Conservation (phyloP, 2,113 vertebrate genomes). For the Anser brachyrhynchus region DNA sequence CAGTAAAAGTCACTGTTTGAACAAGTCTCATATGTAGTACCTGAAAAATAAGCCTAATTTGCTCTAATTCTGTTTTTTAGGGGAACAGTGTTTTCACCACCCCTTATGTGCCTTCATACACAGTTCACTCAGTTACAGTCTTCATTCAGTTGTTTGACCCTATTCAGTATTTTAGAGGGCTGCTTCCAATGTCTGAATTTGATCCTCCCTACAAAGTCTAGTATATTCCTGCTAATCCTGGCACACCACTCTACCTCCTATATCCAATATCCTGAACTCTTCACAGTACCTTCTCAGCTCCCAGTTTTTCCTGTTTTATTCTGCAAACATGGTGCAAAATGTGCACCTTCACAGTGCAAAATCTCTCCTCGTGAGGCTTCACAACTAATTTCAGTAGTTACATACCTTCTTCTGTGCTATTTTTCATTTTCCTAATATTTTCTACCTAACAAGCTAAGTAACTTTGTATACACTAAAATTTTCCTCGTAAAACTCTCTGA, state of each 20-base stretch:
- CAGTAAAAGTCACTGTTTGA: neutral
- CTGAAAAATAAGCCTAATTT: neutral
- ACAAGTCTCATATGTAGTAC: neutral
- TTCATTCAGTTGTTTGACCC: neutral
- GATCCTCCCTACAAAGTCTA: neutral
- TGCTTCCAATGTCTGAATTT: neutral
- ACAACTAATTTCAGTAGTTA: neutral
- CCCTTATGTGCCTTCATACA: neutral
- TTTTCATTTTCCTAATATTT: neutral
- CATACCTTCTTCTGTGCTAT: neutral
- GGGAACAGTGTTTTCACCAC: neutral
- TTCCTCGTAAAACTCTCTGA: neutral
- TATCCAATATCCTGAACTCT: neutral
- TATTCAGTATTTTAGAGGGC: neutral
- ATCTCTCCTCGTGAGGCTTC: neutral
- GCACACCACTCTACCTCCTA: neutral
- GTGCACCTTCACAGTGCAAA: neutral
- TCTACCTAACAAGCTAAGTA: neutral
- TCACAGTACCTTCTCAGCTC: neutral
- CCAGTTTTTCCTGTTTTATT: neutral
- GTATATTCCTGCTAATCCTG: constrained; percentile 2
- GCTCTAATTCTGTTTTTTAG: neutral
- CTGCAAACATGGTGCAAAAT: neutral
- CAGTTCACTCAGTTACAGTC: neutral
- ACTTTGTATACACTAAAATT: neutral